Conservation (phyloP, 2,888 invertebrate species). For the Tyria jacobaeae region DNA sequence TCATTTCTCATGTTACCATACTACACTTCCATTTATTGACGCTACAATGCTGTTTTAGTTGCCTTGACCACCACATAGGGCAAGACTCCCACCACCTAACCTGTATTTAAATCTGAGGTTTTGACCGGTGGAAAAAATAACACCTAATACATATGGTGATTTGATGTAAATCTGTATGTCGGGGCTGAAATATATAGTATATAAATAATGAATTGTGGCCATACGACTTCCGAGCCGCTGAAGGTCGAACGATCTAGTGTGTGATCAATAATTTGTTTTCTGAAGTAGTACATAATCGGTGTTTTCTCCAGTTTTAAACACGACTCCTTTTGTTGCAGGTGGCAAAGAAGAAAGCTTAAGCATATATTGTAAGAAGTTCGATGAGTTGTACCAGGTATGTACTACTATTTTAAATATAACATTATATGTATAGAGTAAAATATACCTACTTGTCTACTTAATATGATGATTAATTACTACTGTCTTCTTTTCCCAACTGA, state of each 20-base stretch:
- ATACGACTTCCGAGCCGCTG: not conserved
- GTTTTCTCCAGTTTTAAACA: no score
- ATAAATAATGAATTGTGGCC: no score
- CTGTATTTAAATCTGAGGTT: no score
- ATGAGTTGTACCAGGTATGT: conserved; percentile 34
- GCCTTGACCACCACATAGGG: no score
- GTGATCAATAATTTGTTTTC: not conserved
- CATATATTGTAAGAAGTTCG: conserved; percentile 17
- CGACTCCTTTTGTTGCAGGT: conserved; percentile 25
- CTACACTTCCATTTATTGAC: no score
- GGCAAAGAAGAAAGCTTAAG: conserved; percentile 32
- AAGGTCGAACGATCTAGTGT: not conserved
- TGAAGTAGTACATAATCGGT: not conserved
- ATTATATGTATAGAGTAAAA: accelerated
- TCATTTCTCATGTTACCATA: no score
- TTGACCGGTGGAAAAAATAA: not conserved
- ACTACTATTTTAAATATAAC: not conserved
- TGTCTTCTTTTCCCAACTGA: conserved; percentile 79
- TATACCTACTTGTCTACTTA: not conserved
- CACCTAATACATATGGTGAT: not conserved
- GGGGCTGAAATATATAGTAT: no score
- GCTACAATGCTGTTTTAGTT: no score
- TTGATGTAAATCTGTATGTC: no score
- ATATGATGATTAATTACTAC: conserved; percentile 65
- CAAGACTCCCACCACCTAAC: no score